Evolutionary conservation across 2,888 invertebrate species (phyloP), one percentile per base, ranked within the genome.

Genomic region (Colletes collaris): DNA sequence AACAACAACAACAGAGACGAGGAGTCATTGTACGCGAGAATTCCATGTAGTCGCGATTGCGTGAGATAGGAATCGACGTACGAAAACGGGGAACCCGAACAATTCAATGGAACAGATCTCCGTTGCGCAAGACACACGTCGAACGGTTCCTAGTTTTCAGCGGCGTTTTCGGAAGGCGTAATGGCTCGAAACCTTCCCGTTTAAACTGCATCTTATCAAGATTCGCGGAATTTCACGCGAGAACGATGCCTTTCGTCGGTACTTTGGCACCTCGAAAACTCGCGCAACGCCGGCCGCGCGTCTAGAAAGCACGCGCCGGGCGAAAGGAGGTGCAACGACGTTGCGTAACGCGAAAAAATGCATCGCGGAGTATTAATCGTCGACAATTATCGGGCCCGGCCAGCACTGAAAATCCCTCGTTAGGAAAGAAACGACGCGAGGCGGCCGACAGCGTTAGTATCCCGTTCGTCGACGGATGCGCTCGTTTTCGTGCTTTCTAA

Each of bases 271-370:
- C 56, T 79, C 74, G 67, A 68, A 68, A 63, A 74, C 66, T 72
- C 82, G 10, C 37, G 70, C 13, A 74, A 73, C 13, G 35, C 49
- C 7, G 6, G 6, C 40, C 3, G 40, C 40, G 5, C 44, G 74
- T 59, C 72, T 82, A 83, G 83, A 79, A 86, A 85, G 76, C 78
- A 77, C 59, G 77, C 19, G 64, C 40, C 44, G 44, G 53, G 76
- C 76, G 76, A 76, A 74, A 82, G 77, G 72, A 81, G 68, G 72
- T 68, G 70, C 77, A 74, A 73, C 76, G 53, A 19, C 10, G 62
- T 84, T 83, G 74, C 78, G 59, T 72, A 86, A 85, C 35, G 49
- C 37, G 60, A 67, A 64, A 81, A 84, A 71, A 65, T 63, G 68
- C 65, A 86, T 86, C 63, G 71, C 59, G 60, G 46, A 35, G 56